phyloP scores from a whole-genome alignment of 2,113 vertebrate species.

The Pampusana beccarii region DNA sequence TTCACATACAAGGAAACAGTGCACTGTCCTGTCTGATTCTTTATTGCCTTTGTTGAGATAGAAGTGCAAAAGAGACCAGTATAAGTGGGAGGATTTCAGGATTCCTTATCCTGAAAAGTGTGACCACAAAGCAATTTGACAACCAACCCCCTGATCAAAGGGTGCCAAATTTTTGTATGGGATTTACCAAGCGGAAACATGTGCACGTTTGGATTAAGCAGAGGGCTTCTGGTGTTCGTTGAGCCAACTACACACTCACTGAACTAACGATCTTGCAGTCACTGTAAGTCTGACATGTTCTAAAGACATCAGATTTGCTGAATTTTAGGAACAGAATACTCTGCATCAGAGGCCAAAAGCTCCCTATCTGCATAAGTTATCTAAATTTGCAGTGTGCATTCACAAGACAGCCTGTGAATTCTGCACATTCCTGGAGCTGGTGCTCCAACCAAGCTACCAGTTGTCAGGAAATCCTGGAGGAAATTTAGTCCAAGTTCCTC shows the following conservation, averaged over 20 bases:
- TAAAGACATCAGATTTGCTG: background rate
- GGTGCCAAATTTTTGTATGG: background rate
- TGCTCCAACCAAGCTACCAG: background rate
- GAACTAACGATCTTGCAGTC: background rate
- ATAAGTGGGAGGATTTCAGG: background rate
- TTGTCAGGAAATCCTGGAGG: conserved; percentile 13
- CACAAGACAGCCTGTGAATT: background rate
- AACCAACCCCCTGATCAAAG: background rate
- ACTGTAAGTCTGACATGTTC: background rate
- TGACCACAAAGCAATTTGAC: background rate
- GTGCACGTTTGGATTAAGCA: background rate
- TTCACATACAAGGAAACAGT: background rate
- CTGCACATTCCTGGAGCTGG: background rate
- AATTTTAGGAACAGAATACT: background rate
- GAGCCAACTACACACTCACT: background rate
- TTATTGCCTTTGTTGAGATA: background rate
- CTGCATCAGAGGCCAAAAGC: background rate
- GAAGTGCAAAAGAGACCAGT: background rate
- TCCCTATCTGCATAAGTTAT: background rate
- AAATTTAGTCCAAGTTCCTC: conserved; percentile 29
- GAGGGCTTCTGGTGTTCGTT: background rate
- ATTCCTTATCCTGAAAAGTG: background rate
- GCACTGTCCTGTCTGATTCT: background rate
- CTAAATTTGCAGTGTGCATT: background rate
- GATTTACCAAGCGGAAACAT: background rate